Base-by-base conservation (phyloP, 2,888 invertebrate genomes). In the Drosophila fulvimacula region DNA sequence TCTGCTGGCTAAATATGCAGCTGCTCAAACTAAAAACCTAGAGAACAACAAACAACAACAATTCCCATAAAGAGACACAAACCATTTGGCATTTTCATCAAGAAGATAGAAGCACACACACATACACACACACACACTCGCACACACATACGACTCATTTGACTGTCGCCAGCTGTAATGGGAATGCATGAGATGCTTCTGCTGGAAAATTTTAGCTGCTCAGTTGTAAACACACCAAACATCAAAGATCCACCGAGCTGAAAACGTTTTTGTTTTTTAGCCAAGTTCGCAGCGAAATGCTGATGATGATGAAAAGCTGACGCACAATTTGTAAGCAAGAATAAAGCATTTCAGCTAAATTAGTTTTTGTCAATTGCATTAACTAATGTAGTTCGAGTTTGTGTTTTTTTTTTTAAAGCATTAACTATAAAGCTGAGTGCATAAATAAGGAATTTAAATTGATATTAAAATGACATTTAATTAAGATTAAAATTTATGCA, bases 61-160 rank as follows among this genome's bases (percentile, higher is more conserved):
- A 84, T 84, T 84, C 84, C 84, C 83, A 84, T 84, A 87, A 84
- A 89, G 89, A 81, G 84, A 83, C 84, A 87, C 89, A 89, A 89
- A 67, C 87, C 83, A 84, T 84, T 84, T 84, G 89, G 70, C 87
- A 89, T 89, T 82, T 84, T 83, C 83, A 84, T 84, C 83, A 84
- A 81, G 85, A 67, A 66, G 63, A 86, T 41, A 70, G 49, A 61
- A 46, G 41, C 36, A 57, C 32, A 64, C 41, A 62, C 30, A 46
- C 41, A 48, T 42, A 60, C 56, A 46, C 39, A 42, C 64, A 61
- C 42, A 34, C 42, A 46, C 34, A 63, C 42, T 56, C 27, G 27
- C 38, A 32, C 49, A 57, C 36, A 56, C 63, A 74, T 17, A 42
- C 52, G 62, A 74, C 68, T 86, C 83, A 79, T 88, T 83, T 88